Base-by-base conservation (phyloP, 1,140 invertebrate species). In the Mycetomoellerius zeteki region DNA sequence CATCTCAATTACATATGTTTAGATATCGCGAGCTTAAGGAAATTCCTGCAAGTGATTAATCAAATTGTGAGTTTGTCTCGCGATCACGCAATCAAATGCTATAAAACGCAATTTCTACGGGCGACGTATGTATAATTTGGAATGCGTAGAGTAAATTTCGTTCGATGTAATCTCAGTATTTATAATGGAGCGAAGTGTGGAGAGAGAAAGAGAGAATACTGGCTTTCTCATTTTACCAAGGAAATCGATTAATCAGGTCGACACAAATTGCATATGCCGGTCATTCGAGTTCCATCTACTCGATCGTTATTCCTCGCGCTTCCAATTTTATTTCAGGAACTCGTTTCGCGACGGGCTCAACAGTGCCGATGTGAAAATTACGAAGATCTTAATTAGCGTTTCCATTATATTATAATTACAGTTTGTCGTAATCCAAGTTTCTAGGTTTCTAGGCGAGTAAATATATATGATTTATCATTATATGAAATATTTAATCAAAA, bases 91-190 rank as follows among this genome's bases (percentile, higher is more conserved):
- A 64, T 77, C 37, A 80, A 67, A 54, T 21, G 77, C 64, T 56
- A 72, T 71, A 54, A 71, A 71, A 67, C 43, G 62, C 43, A 33
- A 80, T 50, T 67, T 50, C 3, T 14, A 81, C 21, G 50, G 30
- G 21, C 47, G 77, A 54, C 65, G 33, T 56, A 71, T 37, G 30
- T 60, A 37, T 60, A 80, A 78, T 80, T 54, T 52, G 43, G 27
- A 50, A 80, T 27, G 43, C 14, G n/a, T 78, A 64, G n/a, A 78
- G 21, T 50, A 80, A 80, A 80, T 80, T 69, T 80, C n/a, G 43
- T 80, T 80, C 27, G 43, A 52, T 47, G 60, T 52, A 67, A 80
- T 80, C 27, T 80, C 76, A 80, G 60, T 80, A 80, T 80, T 80
- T 80, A 80, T 67, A 67, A 80, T 47, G 60, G 30, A 80, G n/a